Evolutionary conservation across 2,888 invertebrate genomes (phyloP), one percentile per base, ranked within the genome.

Genomic region (Deilephila elpenor): DNA sequence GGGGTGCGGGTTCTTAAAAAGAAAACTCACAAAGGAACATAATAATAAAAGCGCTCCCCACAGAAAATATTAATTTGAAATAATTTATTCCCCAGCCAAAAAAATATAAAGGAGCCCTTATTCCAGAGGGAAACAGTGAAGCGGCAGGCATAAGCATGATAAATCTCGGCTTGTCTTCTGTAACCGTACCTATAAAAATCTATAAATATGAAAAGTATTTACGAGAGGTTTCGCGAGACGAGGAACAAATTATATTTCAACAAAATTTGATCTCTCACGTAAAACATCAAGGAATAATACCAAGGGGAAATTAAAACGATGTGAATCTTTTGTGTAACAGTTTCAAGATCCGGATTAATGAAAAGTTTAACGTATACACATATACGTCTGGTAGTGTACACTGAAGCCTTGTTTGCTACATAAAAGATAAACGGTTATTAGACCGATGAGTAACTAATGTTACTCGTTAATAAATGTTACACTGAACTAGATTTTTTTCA

Each of bases 281-380:
- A 89, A 90, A 89, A 88, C 88, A 89, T 90, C 86, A 89, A 86
- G 83, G 88, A 85, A 86, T 86, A 88, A 89, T 89, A 84, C 90
- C 89, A 83, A 87, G 84, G 88, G 89, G 89, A 89, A 90, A 90
- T 90, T 90, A 89, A 89, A 89, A 83, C 80, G 86, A 87, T 84
- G 86, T 83, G 84, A 86, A 87, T 87, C 83, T 81, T 86, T 87
- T 86, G 85, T 79, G 82, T 84, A 85, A 88, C 83, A 84, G 29
- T 67, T 25, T 67, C 25, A 14, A 14, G 67, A 67, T 62, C 11
- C 67, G 17, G 25, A 6, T 17, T 44, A 67, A 29, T 14, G n/a
- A 37, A 51, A 51, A 37, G 34, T 62, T n/a, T 62, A 62, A 62
- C n/a, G 25, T 14, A 5, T 25, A 20, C 11, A 67, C 7, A 25